Conservation (phyloP, 1,140 invertebrate species). For the Papilio dardanus region DNA sequence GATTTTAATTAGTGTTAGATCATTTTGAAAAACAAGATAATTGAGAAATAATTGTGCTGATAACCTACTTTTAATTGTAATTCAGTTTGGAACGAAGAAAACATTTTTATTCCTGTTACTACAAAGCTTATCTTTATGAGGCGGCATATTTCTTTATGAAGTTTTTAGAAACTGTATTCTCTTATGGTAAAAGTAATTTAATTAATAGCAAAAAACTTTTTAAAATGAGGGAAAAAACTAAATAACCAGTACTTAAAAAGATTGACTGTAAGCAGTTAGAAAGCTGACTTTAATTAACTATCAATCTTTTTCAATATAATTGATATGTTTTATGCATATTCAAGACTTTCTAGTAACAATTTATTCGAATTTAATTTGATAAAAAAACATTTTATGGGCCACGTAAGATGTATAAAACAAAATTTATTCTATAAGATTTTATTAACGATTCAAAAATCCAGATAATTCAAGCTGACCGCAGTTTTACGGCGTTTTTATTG, state of each 20-base stretch:
- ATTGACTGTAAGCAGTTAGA: neutral
- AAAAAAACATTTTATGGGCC: neutral
- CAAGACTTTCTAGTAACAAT: neutral
- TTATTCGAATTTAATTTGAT: neutral
- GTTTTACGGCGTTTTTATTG: slow-evolving; percentile 34
- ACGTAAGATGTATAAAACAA: slow-evolving; percentile 20
- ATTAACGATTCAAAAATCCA: slow-evolving; percentile 29
- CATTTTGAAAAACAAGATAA: slow-evolving; percentile 34
- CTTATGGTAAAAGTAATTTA: too few relatives aligned
- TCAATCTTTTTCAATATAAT: neutral
- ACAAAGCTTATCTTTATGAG: too few relatives aligned
- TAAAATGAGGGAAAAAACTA: neutral
- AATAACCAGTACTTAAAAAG: neutral
- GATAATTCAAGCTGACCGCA: slow-evolving; percentile 34
- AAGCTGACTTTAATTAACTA: neutral
- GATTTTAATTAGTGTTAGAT: slow-evolving; percentile 32
- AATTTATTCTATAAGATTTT: slow-evolving; percentile 28
- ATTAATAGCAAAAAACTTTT: too few relatives aligned
- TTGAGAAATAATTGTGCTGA: slow-evolving; percentile 17
- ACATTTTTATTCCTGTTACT: too few relatives aligned
- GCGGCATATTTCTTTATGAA: too few relatives aligned
- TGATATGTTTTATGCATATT: neutral
- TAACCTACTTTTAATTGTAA: neutral
- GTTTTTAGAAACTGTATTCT: too few relatives aligned
- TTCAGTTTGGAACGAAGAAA: too few relatives aligned